phyloP scores from a whole-genome alignment of 2,113 vertebrate species.

The Madoqua kirkii region DNA sequence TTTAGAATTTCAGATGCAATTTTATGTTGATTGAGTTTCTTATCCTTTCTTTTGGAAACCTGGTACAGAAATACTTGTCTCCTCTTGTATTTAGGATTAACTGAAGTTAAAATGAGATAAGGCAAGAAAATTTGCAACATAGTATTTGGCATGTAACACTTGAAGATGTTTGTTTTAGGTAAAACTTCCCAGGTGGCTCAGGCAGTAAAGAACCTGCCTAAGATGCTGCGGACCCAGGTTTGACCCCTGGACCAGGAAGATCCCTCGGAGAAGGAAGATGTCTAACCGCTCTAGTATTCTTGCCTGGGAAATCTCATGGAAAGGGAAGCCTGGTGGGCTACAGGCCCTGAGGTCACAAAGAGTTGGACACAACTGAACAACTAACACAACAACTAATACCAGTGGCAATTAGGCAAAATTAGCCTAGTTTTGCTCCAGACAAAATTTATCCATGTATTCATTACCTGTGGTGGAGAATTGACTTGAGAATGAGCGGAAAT shows the following conservation, averaged over 20 bases:
- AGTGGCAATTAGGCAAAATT: not conserved
- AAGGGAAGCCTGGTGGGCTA: not conserved
- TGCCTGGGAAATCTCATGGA: not conserved
- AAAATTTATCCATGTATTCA: not conserved
- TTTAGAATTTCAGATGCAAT: not conserved
- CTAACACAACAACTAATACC: not conserved
- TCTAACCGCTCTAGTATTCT: not conserved
- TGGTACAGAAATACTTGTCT: not conserved
- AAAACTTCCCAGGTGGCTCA: not conserved
- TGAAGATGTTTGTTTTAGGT: not conserved
- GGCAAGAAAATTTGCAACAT: not conserved
- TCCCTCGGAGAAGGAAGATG: not conserved
- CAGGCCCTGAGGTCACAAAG: not conserved
- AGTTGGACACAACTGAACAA: not conserved
- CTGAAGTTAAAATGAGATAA: conserved; percentile 11
- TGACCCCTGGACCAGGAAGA: not conserved
- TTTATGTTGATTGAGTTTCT: not conserved
- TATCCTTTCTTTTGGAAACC: not conserved
- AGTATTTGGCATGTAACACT: not conserved
- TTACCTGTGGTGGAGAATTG: not conserved
- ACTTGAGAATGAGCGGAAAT: not conserved
- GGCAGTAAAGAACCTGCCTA: not conserved
- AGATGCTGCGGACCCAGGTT: fast-evolving
- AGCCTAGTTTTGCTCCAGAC: not conserved
- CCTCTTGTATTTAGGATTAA: not conserved